Base-by-base conservation (phyloP, 2,888 invertebrate genomes). In the Chymomyza fuscimana region DNA sequence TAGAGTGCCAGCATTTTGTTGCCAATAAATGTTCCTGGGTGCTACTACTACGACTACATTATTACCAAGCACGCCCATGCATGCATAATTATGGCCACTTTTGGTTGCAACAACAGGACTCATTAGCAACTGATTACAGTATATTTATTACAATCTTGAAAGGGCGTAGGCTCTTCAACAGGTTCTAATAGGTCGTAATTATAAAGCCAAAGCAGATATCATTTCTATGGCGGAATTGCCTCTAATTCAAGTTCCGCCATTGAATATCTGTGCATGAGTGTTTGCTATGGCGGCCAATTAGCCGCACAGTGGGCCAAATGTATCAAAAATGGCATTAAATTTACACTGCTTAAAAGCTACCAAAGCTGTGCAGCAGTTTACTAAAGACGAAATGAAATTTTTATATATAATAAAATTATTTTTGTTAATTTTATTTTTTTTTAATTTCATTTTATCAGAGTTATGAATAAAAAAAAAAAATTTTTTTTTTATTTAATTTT, bases 11-110 rank as follows among this genome's bases (percentile, higher is more conserved):
- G 2, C 16, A n/a, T 12, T 12, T 16, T 36, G 36, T 46, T 10
- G 40, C 40, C 40, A 46, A 46, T 46, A 46, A 46, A 10, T 10
- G 40, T 46, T 46, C 5, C 12, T 46, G 40, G 32, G 0, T 4
- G 32, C 32, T 9, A 32, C 2, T 12, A 7, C 32, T 5, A 7
- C n/a, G n/a, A n/a, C 40, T 12, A 12, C 12, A 12, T 46, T 12
- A 46, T 46, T 10, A 12, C 40, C 40, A 15, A 7, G 40, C 40
- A 46, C 40, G 40, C 40, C 40, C 10, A 46, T 46, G 40, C 40
- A 46, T 46, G 40, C 12, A 46, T 46, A 46, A 46, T 46, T 46
- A 46, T 19, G 54, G 54, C 54, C 54, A 54, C 54, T 54, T 54
- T 19, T 9, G 25, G 59, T 4, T 3, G 40, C 40, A 10, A 32